Evolutionary conservation across 2,113 vertebrate species (phyloP), one percentile per base, ranked within the genome.

Genomic region (Todiramphus saurophagus): DNA sequence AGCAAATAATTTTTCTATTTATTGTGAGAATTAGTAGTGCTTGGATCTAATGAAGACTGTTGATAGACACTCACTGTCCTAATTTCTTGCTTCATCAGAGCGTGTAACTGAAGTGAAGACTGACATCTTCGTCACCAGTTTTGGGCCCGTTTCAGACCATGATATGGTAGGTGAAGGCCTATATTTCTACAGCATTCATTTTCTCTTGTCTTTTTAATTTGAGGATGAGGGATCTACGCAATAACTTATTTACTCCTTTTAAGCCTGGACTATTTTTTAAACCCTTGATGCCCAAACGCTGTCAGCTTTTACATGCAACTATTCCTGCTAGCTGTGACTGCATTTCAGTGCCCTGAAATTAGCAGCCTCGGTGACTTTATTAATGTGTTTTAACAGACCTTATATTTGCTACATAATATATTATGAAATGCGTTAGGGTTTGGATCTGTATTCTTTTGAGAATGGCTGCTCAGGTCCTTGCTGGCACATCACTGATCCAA

Each of bases 31-130:
- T 93, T 46, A 93, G 89, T 98, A 94, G 95, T 97, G 97, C 97
- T 97, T 97, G 97, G 93, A 88, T 94, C 96, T 98, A 99, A 98
- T 98, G 97, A 98, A 95, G 92, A 92, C 87, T 96, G 90, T 97
- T 98, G 98, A 98, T 98, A 98, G 97, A 97, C 96, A 98, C 98
- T 99, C 97, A 99, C 98, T 98, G 95, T 98, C 97, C 96, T 98
- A 98, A 99, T 99, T 99, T 99, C 98, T 97, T 99, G 98, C 98
- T 99, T 98, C 99, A 99, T 98, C 98, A 99, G 99, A 99, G 99
- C 99, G 99, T 97, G 99, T 99, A 98, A 99, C 99, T n/a, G 99
- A 99, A 98, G 99, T 99, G 98, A 99, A 99, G 98, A 99, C 99
- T 92, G 99, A 99, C 98, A 99, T 99, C 98, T 99, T 99, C 67